Evolutionary conservation across 2,113 vertebrate genomes (phyloP).

Genomic region (Malurus alboscapulatus): DNA sequence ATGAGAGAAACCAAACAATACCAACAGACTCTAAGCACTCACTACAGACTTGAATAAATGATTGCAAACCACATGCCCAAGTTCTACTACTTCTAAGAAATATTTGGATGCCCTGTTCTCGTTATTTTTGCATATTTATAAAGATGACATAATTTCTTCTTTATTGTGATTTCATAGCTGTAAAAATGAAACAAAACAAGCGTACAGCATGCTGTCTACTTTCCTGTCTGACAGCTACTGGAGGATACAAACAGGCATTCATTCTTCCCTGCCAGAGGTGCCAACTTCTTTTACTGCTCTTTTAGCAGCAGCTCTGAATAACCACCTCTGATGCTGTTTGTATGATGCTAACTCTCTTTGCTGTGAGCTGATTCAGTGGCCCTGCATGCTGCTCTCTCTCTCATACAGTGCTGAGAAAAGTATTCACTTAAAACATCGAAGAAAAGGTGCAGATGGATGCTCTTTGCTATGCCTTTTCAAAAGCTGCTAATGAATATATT

Average conservation of each 20-base stretch:
- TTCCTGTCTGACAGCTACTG: neutral
- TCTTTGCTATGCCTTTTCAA: neutral
- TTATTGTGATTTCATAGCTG: neutral
- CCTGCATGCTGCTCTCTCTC: neutral
- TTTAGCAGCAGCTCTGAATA: neutral
- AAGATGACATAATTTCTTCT: constrained; percentile 5
- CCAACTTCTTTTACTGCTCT: neutral
- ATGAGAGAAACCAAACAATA: neutral
- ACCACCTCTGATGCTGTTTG: neutral
- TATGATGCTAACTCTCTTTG: neutral
- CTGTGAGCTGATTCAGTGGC: neutral
- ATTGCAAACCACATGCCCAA: neutral
- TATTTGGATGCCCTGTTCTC: neutral
- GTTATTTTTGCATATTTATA: neutral
- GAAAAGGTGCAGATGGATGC: neutral
- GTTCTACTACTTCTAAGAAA: constrained; percentile 19
- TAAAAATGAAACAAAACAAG: constrained; percentile 21
- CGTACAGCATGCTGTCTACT: neutral
- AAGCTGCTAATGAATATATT: neutral
- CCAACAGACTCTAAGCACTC: neutral
- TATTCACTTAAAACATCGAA: neutral
- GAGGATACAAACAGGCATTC: constrained; percentile 12
- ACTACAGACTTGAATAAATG: neutral
- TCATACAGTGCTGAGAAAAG: neutral
- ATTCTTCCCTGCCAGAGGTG: neutral